Conservation (phyloP, 2,888 invertebrate genomes). For the Muschampia staudingeri region DNA sequence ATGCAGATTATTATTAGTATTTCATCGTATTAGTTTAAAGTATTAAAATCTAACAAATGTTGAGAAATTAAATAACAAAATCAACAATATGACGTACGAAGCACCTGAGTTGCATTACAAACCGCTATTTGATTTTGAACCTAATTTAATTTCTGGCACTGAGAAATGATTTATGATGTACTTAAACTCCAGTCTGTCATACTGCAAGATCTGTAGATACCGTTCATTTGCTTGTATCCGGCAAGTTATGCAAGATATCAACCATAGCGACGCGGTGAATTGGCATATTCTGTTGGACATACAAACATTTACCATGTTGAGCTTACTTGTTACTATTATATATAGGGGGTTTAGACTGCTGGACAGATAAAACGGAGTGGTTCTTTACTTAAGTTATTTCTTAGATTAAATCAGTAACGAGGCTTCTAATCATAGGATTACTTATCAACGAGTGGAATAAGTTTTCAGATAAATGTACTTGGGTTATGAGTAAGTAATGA, state of each 20-base stretch:
- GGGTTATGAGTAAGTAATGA: neutral
- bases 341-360: slow-evolving; percentile 32
- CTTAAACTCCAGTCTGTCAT: slow-evolving; percentile 53
- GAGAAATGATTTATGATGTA: slow-evolving; percentile 51
- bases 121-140: slow-evolving; percentile 50
- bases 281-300: slow-evolving; percentile 49
- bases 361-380: slow-evolving; percentile 29
- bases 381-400: slow-evolving; percentile 15
- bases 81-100: slow-evolving; percentile 13
- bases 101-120: slow-evolving; percentile 31
- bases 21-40: neutral
- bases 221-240: slow-evolving; percentile 51
- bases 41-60: neutral
- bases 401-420: slow-evolving; percentile 35
- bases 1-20: neutral
- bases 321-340: slow-evolving; percentile 12
- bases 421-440: slow-evolving; percentile 23
- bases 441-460: neutral
- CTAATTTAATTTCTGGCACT: slow-evolving; percentile 47
- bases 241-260: slow-evolving; percentile 52
- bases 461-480: neutral
- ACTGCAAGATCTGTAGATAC: slow-evolving; percentile 51
- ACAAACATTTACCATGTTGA: slow-evolving; percentile 48
- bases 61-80: slow-evolving; percentile 7
- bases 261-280: slow-evolving; percentile 46